phyloP scores from a whole-genome alignment of 2,888 invertebrate species.

The Hermodice carunculata region DNA sequence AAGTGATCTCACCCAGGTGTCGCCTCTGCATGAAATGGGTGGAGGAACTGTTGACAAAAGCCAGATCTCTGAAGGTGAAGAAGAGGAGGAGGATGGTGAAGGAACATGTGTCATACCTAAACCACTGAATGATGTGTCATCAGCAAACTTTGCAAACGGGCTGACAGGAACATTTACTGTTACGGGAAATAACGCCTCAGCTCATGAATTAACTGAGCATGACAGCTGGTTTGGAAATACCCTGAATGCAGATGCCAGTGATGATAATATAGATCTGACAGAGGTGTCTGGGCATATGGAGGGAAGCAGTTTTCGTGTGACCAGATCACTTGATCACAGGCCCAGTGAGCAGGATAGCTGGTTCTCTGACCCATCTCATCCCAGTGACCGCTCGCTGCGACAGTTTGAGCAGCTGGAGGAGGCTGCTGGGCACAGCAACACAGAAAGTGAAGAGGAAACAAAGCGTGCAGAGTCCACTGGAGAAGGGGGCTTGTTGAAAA shows the following conservation, averaged over 20 bases:
- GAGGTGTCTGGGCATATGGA: not conserved
- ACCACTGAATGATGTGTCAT: conserved; percentile 35
- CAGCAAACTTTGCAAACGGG: conserved; percentile 32
- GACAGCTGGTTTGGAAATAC: conserved; percentile 24
- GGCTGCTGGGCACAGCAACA: too few relatives aligned
- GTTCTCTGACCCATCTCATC: not conserved
- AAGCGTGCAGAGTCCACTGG: not conserved
- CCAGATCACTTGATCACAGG: not conserved
- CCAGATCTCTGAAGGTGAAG: not conserved
- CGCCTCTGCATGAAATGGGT: not conserved
- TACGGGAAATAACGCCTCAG: not conserved
- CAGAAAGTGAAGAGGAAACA: too few relatives aligned
- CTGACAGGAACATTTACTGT: not conserved
- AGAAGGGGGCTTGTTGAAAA: not conserved
- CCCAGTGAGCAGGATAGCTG: not conserved
- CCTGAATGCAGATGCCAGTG: too few relatives aligned
- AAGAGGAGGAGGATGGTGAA: conserved; percentile 10
- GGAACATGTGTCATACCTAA: conserved; percentile 24
- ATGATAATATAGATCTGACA: not conserved
- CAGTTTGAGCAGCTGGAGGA: not conserved
- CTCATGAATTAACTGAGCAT: conserved; percentile 5
- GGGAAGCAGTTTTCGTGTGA: not conserved
- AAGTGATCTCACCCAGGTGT: too few relatives aligned
- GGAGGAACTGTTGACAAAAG: not conserved
- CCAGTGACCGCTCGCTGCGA: not conserved